A percentile compares a stretch with the other conserved stretches of the same genome.
phyloP scores from a whole-genome alignment of 2,113 vertebrate species.

The Pluvialis apricaria region DNA sequence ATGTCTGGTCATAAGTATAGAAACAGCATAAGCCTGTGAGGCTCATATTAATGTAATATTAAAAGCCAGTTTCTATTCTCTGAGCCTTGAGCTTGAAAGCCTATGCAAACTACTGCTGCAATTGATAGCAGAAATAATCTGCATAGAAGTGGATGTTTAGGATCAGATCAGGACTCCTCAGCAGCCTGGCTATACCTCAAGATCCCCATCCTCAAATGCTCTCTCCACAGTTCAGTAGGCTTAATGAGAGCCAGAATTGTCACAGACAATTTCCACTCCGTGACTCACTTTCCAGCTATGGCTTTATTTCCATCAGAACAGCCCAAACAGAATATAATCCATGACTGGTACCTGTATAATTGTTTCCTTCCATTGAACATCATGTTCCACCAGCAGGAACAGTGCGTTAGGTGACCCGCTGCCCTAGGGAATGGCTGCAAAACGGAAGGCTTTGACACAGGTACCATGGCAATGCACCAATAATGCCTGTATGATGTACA shows the following conservation, averaged over 20 bases:
- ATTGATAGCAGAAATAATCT: background rate
- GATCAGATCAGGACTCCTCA: background rate
- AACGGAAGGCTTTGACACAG: background rate
- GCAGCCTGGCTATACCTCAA: background rate
- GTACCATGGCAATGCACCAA: background rate
- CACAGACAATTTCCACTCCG: background rate
- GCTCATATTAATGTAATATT: background rate
- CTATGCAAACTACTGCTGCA: background rate
- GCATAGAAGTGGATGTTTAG: background rate
- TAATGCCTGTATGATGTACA: background rate
- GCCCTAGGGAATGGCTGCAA: background rate
- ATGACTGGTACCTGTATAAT: background rate
- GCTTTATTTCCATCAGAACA: background rate
- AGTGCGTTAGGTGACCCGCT: background rate
- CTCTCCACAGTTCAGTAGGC: background rate
- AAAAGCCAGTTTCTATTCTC: background rate
- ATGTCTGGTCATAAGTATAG: background rate
- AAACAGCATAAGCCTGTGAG: background rate
- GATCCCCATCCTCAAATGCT: background rate
- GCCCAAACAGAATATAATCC: background rate
- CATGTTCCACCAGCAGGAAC: background rate
- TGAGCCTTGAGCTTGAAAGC: background rate
- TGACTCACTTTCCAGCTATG: background rate
- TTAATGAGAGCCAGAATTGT: background rate
- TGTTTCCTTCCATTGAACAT: constrained; percentile 15